Conservation (phyloP, 2,888 invertebrate species). For the Drosophila demipolita region DNA sequence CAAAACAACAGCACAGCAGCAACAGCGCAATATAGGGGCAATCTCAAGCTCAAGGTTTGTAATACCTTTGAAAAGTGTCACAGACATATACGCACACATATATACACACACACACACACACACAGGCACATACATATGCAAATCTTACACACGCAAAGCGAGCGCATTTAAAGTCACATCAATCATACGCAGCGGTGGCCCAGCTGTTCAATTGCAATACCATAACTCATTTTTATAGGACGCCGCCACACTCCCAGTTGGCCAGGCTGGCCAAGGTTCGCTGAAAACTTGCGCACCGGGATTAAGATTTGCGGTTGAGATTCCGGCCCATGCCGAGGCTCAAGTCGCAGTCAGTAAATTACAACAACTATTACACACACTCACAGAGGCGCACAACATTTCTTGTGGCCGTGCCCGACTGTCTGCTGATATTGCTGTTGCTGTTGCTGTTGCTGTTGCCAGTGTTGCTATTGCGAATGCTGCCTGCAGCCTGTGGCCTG, state of each 20-base stretch:
- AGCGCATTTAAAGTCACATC: conserved; percentile 75
- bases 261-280: conserved; percentile 57
- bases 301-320: conserved; percentile 81
- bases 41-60: conserved; percentile 45
- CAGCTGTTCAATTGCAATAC: conserved; percentile 81
- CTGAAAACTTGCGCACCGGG: conserved; percentile 83
- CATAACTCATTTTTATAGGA: conserved; percentile 81
- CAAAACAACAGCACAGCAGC: conserved; percentile 8
- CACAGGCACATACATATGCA: not conserved
- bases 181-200: conserved; percentile 81
- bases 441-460: conserved; percentile 1
- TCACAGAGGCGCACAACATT: conserved; percentile 9
- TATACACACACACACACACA: conserved; percentile 4
- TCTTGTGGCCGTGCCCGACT: conserved; percentile 49
- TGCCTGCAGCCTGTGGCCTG: conserved; percentile 28
- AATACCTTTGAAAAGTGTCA: conserved; percentile 62
- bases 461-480: conserved; percentile 1
- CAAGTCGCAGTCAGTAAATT: conserved; percentile 73
- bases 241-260: conserved; percentile 58
- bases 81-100: conserved; percentile 20
- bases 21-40: conserved; percentile 12
- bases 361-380: conserved; percentile 80
- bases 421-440: conserved; percentile 37
- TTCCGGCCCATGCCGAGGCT: conserved; percentile 58
- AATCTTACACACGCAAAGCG: conserved; percentile 7